Evolutionary conservation across 2,888 invertebrate species (phyloP).

Genomic region (Tineola bisselliella): DNA sequence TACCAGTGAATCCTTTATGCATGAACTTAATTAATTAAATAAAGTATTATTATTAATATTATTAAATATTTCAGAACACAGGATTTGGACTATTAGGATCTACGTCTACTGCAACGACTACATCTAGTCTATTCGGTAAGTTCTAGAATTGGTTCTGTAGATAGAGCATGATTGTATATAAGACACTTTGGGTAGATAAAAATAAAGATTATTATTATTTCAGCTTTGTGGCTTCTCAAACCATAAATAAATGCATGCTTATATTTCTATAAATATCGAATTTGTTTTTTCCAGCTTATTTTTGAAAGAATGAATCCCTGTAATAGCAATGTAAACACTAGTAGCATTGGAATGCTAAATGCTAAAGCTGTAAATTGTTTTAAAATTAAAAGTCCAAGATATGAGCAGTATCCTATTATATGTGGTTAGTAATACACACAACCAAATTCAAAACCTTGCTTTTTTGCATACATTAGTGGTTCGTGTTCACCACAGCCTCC

Average conservation of each 20-base stretch:
- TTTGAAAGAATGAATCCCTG: conserved; percentile 13
- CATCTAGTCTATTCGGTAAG: conserved; percentile 45
- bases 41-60: no score
- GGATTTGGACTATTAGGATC: conserved; percentile 22
- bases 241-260: no score
- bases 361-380: neutral
- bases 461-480: no score
- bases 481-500: no score
- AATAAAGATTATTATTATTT: no score
- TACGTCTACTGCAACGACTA: conserved; percentile 34
- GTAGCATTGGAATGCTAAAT: conserved; percentile 16
- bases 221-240: no score
- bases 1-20: no score
- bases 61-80: conserved; percentile 16
- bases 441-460: no score
- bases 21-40: no score
- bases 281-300: neutral
- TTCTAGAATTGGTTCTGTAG: neutral
- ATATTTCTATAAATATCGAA: no score
- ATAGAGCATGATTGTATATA: no score
- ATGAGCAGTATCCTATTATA: conserved; percentile 38
- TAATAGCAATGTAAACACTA: conserved; percentile 24
- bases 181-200: no score
- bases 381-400: conserved; percentile 30
- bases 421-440: conserved; percentile 29